phyloP scores from a whole-genome alignment of 2,797 vertebrate species.

The Podarcis lilfordi region DNA sequence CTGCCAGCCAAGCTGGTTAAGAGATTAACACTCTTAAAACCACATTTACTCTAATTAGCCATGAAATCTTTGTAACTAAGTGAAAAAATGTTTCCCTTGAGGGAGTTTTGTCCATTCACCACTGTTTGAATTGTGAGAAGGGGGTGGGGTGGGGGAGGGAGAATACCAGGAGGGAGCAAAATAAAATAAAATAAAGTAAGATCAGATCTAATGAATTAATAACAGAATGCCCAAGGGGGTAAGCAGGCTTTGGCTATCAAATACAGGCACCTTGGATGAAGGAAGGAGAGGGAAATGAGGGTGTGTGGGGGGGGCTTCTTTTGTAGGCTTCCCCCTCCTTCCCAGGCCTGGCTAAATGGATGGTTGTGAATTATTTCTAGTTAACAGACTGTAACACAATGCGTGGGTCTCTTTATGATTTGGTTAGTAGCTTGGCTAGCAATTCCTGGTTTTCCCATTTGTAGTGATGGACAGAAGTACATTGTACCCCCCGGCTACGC shows the following conservation, averaged over 20 bases:
- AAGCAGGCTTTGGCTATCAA: constrained; percentile 36
- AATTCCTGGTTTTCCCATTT: constrained; percentile 26
- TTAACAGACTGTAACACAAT: constrained; percentile 73
- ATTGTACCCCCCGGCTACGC: constrained; percentile 39
- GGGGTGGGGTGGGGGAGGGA: not conserved
- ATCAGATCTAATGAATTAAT: constrained; percentile 72
- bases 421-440: constrained; percentile 39
- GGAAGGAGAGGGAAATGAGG: not conserved
- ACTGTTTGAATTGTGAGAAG: constrained; percentile 69
- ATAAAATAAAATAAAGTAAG: constrained; percentile 1
- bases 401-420: constrained; percentile 46
- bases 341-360: constrained; percentile 25
- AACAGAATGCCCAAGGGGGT: constrained; percentile 57
- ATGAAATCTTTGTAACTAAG: constrained; percentile 83
- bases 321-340: constrained; percentile 16
- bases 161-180: not conserved
- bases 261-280: constrained; percentile 56
- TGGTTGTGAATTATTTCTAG: constrained; percentile 66
- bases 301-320: not conserved
- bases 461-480: constrained; percentile 65
- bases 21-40: constrained; percentile 78
- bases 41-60: constrained; percentile 80
- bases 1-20: constrained; percentile 74
- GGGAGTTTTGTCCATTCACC: constrained; percentile 77
- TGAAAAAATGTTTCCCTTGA: constrained; percentile 81